phyloP scores from a whole-genome alignment of 2,797 vertebrate genomes.

The Pristis pectinata region DNA sequence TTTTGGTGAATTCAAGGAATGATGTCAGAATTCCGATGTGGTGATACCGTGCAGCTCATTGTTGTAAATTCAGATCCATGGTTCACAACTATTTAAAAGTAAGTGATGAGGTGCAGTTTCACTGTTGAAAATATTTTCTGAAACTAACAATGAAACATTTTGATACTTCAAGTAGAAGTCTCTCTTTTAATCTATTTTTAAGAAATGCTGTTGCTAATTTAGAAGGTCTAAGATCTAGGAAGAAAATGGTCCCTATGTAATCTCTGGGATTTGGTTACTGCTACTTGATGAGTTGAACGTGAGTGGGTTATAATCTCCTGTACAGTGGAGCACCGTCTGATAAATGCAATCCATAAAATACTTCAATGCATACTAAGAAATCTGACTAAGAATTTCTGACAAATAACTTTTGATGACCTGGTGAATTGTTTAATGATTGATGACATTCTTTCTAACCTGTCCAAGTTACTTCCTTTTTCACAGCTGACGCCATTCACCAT shows the following conservation, averaged over 20 bases:
- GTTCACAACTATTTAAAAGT: background rate
- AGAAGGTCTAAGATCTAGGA: background rate
- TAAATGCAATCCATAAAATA: background rate
- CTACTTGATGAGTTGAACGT: background rate
- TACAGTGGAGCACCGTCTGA: background rate
- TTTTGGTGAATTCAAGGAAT: background rate
- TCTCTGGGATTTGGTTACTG: background rate
- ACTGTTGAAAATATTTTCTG: background rate
- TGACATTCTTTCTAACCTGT: too few relatives aligned
- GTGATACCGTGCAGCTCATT: background rate
- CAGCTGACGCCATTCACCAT: too few relatives aligned
- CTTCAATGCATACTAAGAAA: too few relatives aligned
- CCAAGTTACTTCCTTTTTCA: too few relatives aligned
- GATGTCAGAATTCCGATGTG: background rate
- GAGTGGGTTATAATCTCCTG: background rate
- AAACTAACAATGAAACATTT: background rate
- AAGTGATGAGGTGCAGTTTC: background rate
- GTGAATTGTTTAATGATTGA: too few relatives aligned
- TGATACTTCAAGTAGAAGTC: background rate
- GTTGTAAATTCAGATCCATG: background rate
- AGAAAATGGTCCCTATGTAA: background rate
- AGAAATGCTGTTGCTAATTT: background rate
- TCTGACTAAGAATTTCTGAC: too few relatives aligned
- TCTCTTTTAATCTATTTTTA: background rate
- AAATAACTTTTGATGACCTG: too few relatives aligned